phyloP scores from a whole-genome alignment of 2,113 vertebrate genomes.

The Sylvilagus bachmani region DNA sequence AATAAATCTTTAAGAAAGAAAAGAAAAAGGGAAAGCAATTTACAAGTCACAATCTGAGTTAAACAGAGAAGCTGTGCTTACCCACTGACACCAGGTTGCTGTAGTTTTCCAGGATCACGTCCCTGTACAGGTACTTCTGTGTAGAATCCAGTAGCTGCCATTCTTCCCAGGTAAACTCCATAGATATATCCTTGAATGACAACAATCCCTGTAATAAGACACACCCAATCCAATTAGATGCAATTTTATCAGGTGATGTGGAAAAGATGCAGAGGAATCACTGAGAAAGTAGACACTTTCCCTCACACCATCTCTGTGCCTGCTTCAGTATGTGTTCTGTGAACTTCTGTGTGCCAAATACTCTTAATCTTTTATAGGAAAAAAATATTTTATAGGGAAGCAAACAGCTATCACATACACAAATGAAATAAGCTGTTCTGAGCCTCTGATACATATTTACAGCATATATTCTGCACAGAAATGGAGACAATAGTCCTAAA shows the following conservation, averaged over 20 bases:
- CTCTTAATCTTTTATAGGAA: background rate
- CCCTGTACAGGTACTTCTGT: constrained; percentile 72
- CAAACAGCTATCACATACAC: background rate
- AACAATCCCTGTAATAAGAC: constrained; percentile 71
- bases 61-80: background rate
- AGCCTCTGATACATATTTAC: background rate
- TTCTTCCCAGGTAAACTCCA: constrained; percentile 77
- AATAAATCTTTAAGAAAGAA: background rate
- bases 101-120: constrained; percentile 77
- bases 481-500: background rate
- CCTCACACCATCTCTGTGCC: background rate
- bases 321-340: background rate
- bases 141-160: constrained; percentile 70
- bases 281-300: background rate
- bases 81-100: constrained; percentile 61
- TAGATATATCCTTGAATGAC: constrained; percentile 74
- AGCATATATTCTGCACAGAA: background rate
- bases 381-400: background rate
- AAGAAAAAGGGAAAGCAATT: background rate
- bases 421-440: background rate
- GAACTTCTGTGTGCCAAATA: background rate
- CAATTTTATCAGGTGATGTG: background rate
- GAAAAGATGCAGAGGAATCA: background rate
- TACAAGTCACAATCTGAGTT: background rate
- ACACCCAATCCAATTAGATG: background rate